A percentile compares a stretch with the other conserved stretches of the same genome.
Evolutionary conservation across 2,113 vertebrate genomes (phyloP).

Genomic region (Furnarius figulus): DNA sequence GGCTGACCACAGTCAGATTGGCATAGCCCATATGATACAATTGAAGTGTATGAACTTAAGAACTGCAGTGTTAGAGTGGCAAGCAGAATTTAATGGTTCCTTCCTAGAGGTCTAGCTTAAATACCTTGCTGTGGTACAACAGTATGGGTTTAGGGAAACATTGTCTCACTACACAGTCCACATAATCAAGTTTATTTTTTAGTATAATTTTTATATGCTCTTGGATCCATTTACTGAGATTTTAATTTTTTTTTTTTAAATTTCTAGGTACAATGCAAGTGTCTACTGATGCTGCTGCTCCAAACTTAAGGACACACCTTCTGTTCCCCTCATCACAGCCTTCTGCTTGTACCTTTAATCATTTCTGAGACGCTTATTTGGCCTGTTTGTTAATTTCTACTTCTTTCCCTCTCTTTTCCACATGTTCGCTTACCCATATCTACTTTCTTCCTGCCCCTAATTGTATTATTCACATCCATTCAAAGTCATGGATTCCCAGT

Average conservation of each 20-base stretch:
- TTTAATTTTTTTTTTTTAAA: neutral
- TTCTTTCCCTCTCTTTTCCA: neutral
- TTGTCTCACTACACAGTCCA: neutral
- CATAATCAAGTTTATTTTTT: neutral
- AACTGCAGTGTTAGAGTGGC: neutral
- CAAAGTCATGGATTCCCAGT: neutral
- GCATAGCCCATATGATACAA: neutral
- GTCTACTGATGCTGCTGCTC: neutral
- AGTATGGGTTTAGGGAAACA: neutral
- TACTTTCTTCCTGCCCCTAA: neutral
- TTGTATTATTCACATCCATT: neutral
- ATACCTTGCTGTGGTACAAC: neutral
- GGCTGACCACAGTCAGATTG: neutral
- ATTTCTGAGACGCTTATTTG: neutral
- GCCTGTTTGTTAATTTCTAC: neutral
- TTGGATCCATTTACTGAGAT: neutral
- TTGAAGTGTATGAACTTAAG: neutral
- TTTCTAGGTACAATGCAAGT: neutral
- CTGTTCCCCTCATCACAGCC: neutral
- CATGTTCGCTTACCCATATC: neutral
- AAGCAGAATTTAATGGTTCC: neutral
- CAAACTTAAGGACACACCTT: neutral
- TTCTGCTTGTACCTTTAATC: neutral
- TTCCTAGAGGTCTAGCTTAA: neutral
- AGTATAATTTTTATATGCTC: neutral